A percentile compares a stretch with the other conserved stretches of the same genome.
phyloP scores from a whole-genome alignment of 2,888 invertebrate species.

The Emmelina monodactyla region DNA sequence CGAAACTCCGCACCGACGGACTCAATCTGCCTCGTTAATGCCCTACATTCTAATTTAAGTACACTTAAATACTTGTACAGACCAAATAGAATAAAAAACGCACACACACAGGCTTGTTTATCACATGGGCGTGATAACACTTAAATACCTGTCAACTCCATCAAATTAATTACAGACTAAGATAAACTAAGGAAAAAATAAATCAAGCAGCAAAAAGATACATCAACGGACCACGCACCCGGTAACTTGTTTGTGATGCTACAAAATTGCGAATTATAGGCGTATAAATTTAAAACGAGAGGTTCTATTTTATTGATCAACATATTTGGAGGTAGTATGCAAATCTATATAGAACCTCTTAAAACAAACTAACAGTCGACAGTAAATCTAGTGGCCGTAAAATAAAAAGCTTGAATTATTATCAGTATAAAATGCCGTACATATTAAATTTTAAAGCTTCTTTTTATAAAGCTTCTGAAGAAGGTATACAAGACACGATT shows the following conservation, averaged over 20 bases:
- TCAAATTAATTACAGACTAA: background rate
- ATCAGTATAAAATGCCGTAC: slow-evolving; percentile 41
- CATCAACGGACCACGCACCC: too few species aligned
- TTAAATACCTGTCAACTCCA: slow-evolving; percentile 5
- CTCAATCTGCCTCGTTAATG: slow-evolving; percentile 39
- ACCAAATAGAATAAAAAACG: background rate
- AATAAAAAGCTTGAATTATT: slow-evolving; percentile 45
- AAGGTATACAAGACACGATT: slow-evolving; percentile 28
- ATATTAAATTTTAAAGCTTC: slow-evolving; percentile 36
- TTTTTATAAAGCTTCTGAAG: slow-evolving; percentile 51
- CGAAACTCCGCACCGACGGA: slow-evolving; percentile 25
- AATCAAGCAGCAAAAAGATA: too few species aligned
- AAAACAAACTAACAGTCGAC: slow-evolving; percentile 33
- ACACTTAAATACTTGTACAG: background rate
- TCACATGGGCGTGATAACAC: slow-evolving; percentile 6
- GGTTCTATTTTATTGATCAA: too few species aligned
- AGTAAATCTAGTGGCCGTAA: slow-evolving; percentile 42
- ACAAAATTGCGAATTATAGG: too few species aligned
- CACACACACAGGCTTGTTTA: slow-evolving; percentile 2
- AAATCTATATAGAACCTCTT: slow-evolving; percentile 29
- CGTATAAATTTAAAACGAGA: too few species aligned
- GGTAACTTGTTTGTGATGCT: too few species aligned
- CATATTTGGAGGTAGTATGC: too few species aligned
- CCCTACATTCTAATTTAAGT: slow-evolving; percentile 24
- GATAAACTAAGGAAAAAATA: slow-evolving; percentile 6